These are phyloP conservation scores for Odontocolon sp. DNA, from an alignment of 2,888 invertebrate genomes.

Conservation along the genomic window DNA sequence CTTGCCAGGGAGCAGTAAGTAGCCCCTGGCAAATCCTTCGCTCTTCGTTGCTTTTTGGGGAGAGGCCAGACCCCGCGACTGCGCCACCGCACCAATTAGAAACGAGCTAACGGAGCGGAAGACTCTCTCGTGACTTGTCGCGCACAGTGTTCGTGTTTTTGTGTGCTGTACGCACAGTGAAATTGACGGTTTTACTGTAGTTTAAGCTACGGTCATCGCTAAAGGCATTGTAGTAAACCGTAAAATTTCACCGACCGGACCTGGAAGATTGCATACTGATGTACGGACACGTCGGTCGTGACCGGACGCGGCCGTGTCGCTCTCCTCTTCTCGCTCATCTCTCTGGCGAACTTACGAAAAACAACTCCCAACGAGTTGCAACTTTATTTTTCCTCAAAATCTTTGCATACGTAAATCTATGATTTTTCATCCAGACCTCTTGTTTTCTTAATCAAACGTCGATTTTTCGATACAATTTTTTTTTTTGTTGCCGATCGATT, in stretches of 20 bases:
- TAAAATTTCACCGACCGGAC: background rate
- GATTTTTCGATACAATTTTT: no score
- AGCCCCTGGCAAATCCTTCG: constrained; percentile 17
- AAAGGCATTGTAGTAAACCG: no score
- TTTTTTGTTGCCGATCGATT: no score
- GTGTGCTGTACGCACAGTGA: constrained; percentile 34
- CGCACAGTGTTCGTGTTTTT: constrained; percentile 38
- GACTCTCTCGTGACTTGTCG: constrained; percentile 64
- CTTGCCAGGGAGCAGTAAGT: constrained; percentile 20
- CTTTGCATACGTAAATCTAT: no score
- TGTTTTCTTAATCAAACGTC: no score
- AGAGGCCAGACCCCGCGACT: constrained; percentile 37
- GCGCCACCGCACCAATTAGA: constrained; percentile 65
- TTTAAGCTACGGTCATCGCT: no score
- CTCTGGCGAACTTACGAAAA: constrained; percentile 64
- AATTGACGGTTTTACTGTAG: background rate
- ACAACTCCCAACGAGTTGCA: background rate
- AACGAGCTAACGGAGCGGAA: constrained; percentile 66
- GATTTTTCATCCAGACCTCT: no score
- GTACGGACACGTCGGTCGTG: constrained; percentile 12
- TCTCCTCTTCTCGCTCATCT: constrained; percentile 32
- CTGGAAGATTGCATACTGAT: background rate
- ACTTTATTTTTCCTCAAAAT: constrained; percentile 11
- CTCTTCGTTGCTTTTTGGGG: constrained; percentile 37
- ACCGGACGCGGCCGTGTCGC: constrained; percentile 44